Percentiles rank a stretch among this genome's conserved stretches.
Evolutionary conservation across 2,113 vertebrate species (phyloP).

Genomic region (Connochaetes taurinus): DNA sequence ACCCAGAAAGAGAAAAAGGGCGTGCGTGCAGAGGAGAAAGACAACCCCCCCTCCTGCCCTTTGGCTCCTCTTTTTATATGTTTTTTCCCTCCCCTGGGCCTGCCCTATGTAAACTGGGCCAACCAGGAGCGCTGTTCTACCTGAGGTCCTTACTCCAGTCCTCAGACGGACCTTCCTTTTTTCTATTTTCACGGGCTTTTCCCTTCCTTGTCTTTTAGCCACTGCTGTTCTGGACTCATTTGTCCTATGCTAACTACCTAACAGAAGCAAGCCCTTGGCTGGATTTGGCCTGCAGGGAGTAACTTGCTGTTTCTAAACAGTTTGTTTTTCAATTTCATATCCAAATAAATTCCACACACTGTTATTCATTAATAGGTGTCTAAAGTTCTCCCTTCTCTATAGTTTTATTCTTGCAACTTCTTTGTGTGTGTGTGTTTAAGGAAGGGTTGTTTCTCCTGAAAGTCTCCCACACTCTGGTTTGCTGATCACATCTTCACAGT

Average conservation of each 20-base stretch:
- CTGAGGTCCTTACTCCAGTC: neutral
- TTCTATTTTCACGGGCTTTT: neutral
- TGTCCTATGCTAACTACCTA: neutral
- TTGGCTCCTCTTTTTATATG: neutral
- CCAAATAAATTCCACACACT: neutral
- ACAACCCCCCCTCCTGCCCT: neutral
- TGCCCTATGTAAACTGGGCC: neutral
- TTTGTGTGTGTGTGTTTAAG: neutral
- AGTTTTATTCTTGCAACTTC: neutral
- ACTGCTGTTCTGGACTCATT: neutral
- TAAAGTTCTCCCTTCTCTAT: neutral
- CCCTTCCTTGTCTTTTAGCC: neutral
- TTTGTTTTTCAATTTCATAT: neutral
- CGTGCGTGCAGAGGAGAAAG: too few species aligned
- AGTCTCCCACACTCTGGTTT: neutral
- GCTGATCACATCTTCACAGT: fast-evolving
- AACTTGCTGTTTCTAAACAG: neutral
- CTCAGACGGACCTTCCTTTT: neutral
- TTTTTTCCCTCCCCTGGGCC: fast-evolving
- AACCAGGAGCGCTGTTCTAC: neutral
- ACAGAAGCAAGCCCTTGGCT: neutral
- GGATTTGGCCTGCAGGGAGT: neutral
- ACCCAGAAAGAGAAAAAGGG: neutral
- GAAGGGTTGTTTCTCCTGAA: neutral
- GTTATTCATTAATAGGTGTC: neutral